phyloP scores from a whole-genome alignment of 2,113 vertebrate species.

The Larimichthys polyactis region DNA sequence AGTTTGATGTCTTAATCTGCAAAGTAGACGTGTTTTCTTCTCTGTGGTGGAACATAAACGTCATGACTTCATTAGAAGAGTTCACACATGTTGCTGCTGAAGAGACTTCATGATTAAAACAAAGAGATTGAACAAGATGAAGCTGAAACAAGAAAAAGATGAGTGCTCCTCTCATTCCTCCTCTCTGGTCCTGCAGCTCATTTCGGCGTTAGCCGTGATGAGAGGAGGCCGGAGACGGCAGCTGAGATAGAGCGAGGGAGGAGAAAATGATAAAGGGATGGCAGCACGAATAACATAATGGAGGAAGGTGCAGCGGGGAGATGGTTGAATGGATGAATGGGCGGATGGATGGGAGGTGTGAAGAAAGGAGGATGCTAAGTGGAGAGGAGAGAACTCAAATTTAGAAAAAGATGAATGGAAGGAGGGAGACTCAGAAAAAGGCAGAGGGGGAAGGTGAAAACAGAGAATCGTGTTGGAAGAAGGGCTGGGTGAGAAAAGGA shows the following conservation, averaged over 20 bases:
- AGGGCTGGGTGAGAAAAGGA: neutral
- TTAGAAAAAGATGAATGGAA: neutral
- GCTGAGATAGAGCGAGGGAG: slow-evolving; percentile 23
- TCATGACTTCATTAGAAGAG: slow-evolving; percentile 27
- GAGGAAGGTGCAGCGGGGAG: neutral
- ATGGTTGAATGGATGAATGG: neutral
- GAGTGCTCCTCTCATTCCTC: neutral
- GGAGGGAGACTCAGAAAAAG: neutral
- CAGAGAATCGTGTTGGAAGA: neutral
- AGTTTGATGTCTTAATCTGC: no score
- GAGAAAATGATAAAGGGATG: neutral
- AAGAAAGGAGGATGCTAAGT: neutral
- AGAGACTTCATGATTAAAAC: neutral
- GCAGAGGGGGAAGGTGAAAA: neutral
- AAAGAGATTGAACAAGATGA: neutral
- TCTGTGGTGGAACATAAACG: slow-evolving; percentile 5
- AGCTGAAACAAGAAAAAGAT: no score
- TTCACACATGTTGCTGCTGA: slow-evolving; percentile 1
- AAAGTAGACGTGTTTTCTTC: neutral
- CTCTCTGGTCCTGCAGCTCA: slow-evolving; percentile 9
- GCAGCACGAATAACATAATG: neutral
- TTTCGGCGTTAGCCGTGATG: slow-evolving; percentile 25
- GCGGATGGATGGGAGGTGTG: slow-evolving; percentile 2
- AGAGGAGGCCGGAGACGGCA: slow-evolving; percentile 51
- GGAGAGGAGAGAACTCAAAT: neutral